Percentiles rank a stretch among this genome's conserved stretches.
Conservation (phyloP, 2,888 invertebrate genomes). For the Chrysolina haemoptera region DNA sequence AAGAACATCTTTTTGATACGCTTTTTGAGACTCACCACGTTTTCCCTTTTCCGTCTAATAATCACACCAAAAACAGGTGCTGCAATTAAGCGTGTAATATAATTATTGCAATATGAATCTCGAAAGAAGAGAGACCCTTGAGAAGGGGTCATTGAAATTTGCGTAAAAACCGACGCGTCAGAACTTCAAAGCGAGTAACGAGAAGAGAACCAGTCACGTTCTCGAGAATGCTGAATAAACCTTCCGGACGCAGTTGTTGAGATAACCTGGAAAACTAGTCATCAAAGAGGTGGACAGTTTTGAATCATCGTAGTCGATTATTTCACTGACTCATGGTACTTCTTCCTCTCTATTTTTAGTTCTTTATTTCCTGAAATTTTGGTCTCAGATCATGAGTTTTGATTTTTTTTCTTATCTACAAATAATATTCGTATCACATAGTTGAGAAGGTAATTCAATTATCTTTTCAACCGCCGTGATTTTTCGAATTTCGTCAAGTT, state of each 20-base stretch:
- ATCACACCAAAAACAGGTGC: background rate
- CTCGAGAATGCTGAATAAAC: constrained; percentile 3
- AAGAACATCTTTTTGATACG: too few relatives aligned
- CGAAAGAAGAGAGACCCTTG: background rate
- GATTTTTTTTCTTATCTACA: too few relatives aligned
- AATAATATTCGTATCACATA: too few relatives aligned
- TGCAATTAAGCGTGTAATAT: background rate
- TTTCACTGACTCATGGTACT: background rate
- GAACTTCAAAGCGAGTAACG: background rate
- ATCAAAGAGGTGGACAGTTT: background rate
- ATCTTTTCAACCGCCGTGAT: too few relatives aligned
- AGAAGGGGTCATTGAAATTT: background rate
- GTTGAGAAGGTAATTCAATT: too few relatives aligned
- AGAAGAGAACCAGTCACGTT: background rate
- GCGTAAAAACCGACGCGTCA: background rate
- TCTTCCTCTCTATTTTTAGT: too few relatives aligned
- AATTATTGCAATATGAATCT: background rate
- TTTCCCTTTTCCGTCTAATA: background rate
- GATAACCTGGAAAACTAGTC: constrained; percentile 1
- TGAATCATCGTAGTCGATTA: background rate
- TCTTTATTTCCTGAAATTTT: too few relatives aligned
- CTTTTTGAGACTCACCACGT: too few relatives aligned
- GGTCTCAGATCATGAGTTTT: too few relatives aligned
- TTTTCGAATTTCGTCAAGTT: too few relatives aligned
- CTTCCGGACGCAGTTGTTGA: background rate